Conservation (phyloP, 1,140 invertebrate species). For the Macrobrachium nipponense region DNA sequence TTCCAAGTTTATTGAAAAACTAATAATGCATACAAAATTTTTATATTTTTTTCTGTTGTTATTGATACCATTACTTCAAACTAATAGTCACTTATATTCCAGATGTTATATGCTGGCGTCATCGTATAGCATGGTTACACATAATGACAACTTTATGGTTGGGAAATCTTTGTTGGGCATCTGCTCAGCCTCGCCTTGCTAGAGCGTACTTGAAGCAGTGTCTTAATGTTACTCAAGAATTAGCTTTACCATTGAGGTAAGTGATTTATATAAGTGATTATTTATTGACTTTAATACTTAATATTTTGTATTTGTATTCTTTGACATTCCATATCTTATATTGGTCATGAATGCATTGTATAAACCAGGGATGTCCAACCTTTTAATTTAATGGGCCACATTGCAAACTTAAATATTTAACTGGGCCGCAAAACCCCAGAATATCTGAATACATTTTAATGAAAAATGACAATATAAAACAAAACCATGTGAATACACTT, state of each 20-base stretch:
- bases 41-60: neutral
- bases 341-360: too few relatives aligned
- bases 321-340: neutral
- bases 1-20: too few relatives aligned
- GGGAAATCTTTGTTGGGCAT: conserved; percentile 41
- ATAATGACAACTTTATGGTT: conserved; percentile 43
- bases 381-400: too few relatives aligned
- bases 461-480: too few relatives aligned
- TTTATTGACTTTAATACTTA: neutral
- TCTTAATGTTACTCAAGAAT: conserved; percentile 40
- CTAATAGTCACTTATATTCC: neutral
- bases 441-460: too few relatives aligned
- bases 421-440: too few relatives aligned
- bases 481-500: too few relatives aligned
- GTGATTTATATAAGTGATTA: neutral
- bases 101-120: conserved; percentile 51
- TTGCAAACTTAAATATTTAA: too few relatives aligned
- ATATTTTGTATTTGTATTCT: neutral
- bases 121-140: conserved; percentile 47
- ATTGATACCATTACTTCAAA: neutral
- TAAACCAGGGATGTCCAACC: too few relatives aligned
- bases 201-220: conserved; percentile 56
- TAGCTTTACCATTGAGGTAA: conserved; percentile 47
- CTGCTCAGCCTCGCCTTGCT: conserved; percentile 52
- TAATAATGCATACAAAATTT: neutral